Conservation (phyloP, 1,140 invertebrate species). For the Pantala flavescens region DNA sequence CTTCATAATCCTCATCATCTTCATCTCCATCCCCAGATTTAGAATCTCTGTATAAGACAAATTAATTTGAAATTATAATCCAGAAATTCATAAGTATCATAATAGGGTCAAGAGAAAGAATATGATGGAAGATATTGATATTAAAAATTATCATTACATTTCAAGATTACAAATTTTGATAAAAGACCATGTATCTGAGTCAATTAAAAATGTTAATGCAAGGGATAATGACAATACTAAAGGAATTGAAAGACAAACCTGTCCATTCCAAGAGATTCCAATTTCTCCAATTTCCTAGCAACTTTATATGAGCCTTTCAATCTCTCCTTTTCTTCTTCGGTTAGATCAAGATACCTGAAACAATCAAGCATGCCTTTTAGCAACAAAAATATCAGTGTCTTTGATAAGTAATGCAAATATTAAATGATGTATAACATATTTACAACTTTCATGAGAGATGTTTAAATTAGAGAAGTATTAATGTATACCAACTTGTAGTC, state of each 20-base stretch:
- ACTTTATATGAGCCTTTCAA: constrained; percentile 86
- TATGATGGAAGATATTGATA: too few relatives aligned
- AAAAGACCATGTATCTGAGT: too few relatives aligned
- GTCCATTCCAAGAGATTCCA: constrained; percentile 44
- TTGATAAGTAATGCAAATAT: background rate
- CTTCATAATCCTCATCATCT: constrained; percentile 56
- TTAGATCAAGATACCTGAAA: constrained; percentile 71
- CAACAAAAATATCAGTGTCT: too few relatives aligned
- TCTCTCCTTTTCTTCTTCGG: constrained; percentile 88
- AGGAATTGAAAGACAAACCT: background rate
- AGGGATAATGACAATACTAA: too few relatives aligned
- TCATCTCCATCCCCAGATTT: constrained; percentile 57
- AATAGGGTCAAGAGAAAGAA: too few relatives aligned
- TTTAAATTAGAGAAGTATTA: constrained; percentile 2
- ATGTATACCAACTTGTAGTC: too few relatives aligned
- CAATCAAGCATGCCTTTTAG: constrained; percentile 17
- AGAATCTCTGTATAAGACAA: constrained; percentile 36
- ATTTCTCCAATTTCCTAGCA: constrained; percentile 81
- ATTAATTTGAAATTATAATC: background rate
- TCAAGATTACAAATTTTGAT: too few relatives aligned
- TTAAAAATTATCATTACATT: too few relatives aligned
- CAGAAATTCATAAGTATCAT: too few relatives aligned
- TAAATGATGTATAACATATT: background rate
- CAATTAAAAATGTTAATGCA: too few relatives aligned
- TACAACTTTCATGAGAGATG: too few relatives aligned